phyloP scores from a whole-genome alignment of 2,797 vertebrate genomes.

The Hippoglossus hippoglossus region DNA sequence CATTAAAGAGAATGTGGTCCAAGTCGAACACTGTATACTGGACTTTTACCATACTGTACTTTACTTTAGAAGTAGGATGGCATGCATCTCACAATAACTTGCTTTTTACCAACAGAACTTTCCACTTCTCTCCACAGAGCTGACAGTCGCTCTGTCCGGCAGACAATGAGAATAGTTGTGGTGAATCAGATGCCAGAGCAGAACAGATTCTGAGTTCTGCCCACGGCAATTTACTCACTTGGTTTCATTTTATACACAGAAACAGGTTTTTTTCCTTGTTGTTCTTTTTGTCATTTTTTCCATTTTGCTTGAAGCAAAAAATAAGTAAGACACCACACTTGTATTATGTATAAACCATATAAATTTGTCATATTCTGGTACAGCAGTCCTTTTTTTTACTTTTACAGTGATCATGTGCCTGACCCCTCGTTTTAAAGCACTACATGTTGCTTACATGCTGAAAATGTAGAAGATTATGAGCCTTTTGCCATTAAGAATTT shows the following conservation, averaged over 20 bases:
- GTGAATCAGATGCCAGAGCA: slow-evolving; percentile 69
- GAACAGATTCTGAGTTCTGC: slow-evolving; percentile 64
- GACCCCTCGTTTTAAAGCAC: slow-evolving; percentile 84
- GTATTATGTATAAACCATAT: slow-evolving; percentile 95
- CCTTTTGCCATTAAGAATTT: slow-evolving; percentile 83
- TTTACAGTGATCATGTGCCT: slow-evolving; percentile 82
- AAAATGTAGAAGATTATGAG: slow-evolving; percentile 86
- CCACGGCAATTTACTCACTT: slow-evolving; percentile 64
- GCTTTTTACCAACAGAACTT: slow-evolving; percentile 78
- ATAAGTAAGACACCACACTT: slow-evolving; percentile 92
- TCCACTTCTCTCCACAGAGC: slow-evolving; percentile 75
- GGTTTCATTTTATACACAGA: slow-evolving; percentile 77
- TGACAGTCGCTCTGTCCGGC: slow-evolving; percentile 69
- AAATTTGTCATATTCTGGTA: slow-evolving; percentile 86
- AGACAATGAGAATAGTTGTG: slow-evolving; percentile 72
- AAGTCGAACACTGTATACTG: slow-evolving; percentile 70
- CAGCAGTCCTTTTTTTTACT: slow-evolving; percentile 88
- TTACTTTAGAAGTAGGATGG: slow-evolving; percentile 78
- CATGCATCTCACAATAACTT: slow-evolving; percentile 87
- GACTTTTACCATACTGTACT: slow-evolving; percentile 70
- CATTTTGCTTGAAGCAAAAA: slow-evolving; percentile 87
- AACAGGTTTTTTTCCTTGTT: slow-evolving; percentile 56
- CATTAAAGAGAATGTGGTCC: slow-evolving; percentile 71
- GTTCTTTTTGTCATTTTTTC: slow-evolving; percentile 68
- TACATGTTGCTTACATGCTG: slow-evolving; percentile 86